Conservation (phyloP, 2,888 invertebrate species). For the Eupithecia pulchellata region DNA sequence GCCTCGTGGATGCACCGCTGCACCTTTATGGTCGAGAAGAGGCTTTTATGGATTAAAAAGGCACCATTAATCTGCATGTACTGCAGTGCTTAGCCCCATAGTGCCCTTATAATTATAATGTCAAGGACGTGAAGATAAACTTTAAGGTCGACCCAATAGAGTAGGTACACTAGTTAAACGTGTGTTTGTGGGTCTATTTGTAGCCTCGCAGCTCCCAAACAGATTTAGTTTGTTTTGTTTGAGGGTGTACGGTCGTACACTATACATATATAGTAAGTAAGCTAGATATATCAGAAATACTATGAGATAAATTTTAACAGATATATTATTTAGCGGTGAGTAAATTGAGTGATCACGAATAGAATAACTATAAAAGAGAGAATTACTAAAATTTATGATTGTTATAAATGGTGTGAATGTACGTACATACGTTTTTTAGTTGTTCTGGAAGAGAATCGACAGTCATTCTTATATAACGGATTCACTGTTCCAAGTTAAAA, state of each 20-base stretch:
- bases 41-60: constrained; percentile 12
- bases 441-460: background rate
- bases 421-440: background rate
- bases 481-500: background rate
- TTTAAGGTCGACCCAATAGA: background rate
- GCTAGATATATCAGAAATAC: too few relatives aligned
- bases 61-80: background rate
- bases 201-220: background rate
- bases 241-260: too few relatives aligned
- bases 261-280: too few relatives aligned
- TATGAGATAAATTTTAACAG: too few relatives aligned
- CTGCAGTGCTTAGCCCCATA: background rate
- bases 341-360: too few relatives aligned
- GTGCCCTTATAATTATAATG: background rate
- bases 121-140: background rate
- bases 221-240: too few relatives aligned
- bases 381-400: too few relatives aligned
- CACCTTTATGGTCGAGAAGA: constrained; percentile 10
- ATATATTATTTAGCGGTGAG: too few relatives aligned
- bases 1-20: constrained; percentile 51
- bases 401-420: too few relatives aligned
- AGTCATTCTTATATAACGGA: background rate
- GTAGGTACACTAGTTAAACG: background rate
- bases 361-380: too few relatives aligned
- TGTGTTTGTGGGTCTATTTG: background rate